Conservation (phyloP, 2,888 invertebrate species). For the Pandemis heparana region DNA sequence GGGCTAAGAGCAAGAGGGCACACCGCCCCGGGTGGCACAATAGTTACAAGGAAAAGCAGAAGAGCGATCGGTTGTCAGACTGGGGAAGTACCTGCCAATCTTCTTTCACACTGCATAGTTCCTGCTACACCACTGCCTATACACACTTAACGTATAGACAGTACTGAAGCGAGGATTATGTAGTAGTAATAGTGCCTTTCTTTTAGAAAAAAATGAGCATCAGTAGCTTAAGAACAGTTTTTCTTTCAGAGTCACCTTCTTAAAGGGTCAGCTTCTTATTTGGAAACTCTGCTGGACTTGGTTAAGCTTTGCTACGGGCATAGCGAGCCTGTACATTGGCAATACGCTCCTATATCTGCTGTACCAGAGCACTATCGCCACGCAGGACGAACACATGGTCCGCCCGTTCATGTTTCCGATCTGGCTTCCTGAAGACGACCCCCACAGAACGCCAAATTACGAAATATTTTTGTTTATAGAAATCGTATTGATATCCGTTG, state of each 20-base stretch:
- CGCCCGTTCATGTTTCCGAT: constrained; percentile 68
- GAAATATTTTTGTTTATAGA: constrained; percentile 63
- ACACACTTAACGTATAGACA: too few species aligned
- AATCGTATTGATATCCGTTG: constrained; percentile 48
- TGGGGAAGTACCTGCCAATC: too few species aligned
- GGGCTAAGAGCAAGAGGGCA: not conserved
- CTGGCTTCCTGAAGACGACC: constrained; percentile 70
- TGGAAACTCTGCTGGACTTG: constrained; percentile 65
- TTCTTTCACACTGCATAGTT: too few species aligned
- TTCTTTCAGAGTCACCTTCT: constrained; percentile 62
- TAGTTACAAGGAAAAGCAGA: too few species aligned
- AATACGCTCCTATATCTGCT: constrained; percentile 54
- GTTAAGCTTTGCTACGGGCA: constrained; percentile 51
- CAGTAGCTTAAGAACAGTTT: not conserved
- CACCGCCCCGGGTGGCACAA: not conserved
- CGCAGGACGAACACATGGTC: constrained; percentile 57
- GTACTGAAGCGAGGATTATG: too few species aligned
- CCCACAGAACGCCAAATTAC: constrained; percentile 68
- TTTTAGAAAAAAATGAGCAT: too few species aligned
- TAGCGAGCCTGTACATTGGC: constrained; percentile 51
- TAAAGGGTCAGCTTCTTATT: constrained; percentile 65
- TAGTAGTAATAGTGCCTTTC: too few species aligned
- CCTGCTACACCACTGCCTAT: too few species aligned
- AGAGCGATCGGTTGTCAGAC: too few species aligned
- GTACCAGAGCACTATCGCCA: constrained; percentile 61